These are phyloP conservation scores for Eupithecia subumbrata DNA, from an alignment of 2,888 invertebrate species.

Conservation along the genomic window DNA sequence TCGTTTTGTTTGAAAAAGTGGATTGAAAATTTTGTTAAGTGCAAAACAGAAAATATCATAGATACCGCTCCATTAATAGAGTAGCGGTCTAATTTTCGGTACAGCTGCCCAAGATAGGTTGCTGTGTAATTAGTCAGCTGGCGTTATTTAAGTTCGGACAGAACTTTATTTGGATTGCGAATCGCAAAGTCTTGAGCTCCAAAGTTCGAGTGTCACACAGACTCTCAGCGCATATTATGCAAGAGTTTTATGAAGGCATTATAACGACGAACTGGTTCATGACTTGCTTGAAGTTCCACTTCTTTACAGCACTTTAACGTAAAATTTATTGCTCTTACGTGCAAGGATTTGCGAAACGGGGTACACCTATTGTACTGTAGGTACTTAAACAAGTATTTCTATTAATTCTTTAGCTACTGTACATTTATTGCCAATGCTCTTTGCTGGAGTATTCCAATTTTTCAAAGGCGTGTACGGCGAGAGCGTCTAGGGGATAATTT, in stretches of 20 bases:
- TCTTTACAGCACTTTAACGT: constrained; percentile 18
- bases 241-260: constrained; percentile 21
- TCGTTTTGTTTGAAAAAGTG: neutral
- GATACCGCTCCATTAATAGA: neutral
- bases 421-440: constrained; percentile 2
- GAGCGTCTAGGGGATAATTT: neutral
- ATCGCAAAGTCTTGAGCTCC: constrained; percentile 16
- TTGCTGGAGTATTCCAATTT: neutral
- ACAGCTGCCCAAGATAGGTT: neutral
- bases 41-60: neutral
- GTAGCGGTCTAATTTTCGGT: neutral
- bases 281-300: constrained; percentile 18
- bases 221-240: constrained; percentile 7
- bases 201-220: constrained; percentile 12
- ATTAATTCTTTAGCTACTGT: constrained; percentile 4
- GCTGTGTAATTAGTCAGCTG: constrained; percentile 9
- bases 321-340: constrained; percentile 19
- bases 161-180: constrained; percentile 17
- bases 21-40: neutral
- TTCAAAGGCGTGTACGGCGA: neutral
- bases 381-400: neutral
- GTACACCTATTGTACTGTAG: neutral
- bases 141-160: neutral
- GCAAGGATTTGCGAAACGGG: constrained; percentile 9
- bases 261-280: constrained; percentile 17